Percentiles rank a stretch among this genome's conserved stretches.
phyloP scores from a whole-genome alignment of 2,113 vertebrate species.

The Coptodon bakossiorum region DNA sequence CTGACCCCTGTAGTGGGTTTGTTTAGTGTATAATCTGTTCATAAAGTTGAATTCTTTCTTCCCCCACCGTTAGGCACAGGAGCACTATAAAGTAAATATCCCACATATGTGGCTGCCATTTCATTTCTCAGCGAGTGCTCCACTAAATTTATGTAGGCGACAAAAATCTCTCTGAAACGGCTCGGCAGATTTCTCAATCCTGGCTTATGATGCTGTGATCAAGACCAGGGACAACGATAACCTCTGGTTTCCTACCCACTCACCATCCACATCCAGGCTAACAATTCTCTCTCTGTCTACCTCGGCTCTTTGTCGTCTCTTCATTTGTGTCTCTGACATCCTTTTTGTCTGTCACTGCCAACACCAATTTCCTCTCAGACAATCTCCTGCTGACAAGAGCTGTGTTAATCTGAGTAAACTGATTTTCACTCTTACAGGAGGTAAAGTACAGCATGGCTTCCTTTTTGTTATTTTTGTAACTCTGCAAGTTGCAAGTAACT shows the following conservation, averaged over 20 bases:
- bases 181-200: background rate
- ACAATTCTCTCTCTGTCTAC: background rate
- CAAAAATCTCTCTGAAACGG: background rate
- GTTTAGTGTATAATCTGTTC: background rate
- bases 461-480: background rate
- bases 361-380: background rate
- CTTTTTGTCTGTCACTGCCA: background rate
- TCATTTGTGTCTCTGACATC: background rate
- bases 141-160: background rate
- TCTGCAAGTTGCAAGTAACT: background rate
- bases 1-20: background rate
- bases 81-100: background rate
- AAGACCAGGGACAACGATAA: background rate
- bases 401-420: background rate
- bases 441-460: background rate
- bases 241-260: slow-evolving; percentile 5
- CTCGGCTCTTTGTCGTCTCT: background rate
- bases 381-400: background rate
- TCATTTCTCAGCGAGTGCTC: slow-evolving; percentile 13
- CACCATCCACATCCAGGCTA: background rate
- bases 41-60: background rate
- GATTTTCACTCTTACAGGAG: background rate
- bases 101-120: slow-evolving; percentile 7
- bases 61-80: background rate
- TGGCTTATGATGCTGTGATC: background rate